phyloP scores from a whole-genome alignment of 2,888 invertebrate species.

The Abrostola triplasia region DNA sequence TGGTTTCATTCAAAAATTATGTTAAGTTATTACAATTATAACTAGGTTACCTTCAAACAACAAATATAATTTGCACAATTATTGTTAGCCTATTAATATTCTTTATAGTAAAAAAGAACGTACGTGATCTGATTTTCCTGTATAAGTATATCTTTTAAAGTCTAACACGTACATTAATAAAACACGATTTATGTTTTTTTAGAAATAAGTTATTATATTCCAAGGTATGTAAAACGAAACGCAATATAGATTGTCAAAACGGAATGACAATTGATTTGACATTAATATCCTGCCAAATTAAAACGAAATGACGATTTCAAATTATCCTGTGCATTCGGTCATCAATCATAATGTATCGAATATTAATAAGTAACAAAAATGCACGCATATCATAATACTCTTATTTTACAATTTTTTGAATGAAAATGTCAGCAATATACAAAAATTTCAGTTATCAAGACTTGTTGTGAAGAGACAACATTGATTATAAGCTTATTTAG shows the following conservation, averaged over 20 bases:
- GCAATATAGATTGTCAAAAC: conserved; percentile 5
- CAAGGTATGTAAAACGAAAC: no score
- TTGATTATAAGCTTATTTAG: conserved; percentile 30
- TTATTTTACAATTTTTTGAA: conserved; percentile 34
- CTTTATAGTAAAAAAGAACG: no score
- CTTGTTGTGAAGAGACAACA: conserved; percentile 18
- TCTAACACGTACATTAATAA: no score
- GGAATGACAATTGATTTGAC: conserved; percentile 22
- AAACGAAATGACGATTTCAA: conserved; percentile 15
- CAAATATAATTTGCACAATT: no score
- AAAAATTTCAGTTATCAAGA: conserved; percentile 2
- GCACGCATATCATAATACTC: not conserved
- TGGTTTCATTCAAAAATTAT: no score
- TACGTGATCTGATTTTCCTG: no score
- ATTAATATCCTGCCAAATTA: conserved; percentile 27
- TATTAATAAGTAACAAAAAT: conserved; percentile 26
- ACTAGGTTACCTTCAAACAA: no score
- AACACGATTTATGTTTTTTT: no score
- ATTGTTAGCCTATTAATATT: no score
- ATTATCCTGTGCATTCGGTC: conserved; percentile 12
- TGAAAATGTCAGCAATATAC: conserved; percentile 31
- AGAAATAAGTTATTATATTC: no score
- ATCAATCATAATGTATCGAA: conserved; percentile 31
- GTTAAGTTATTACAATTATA: no score
- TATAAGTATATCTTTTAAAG: no score